Conservation (phyloP, 2,888 invertebrate species). For the Stramonita haemastoma region DNA sequence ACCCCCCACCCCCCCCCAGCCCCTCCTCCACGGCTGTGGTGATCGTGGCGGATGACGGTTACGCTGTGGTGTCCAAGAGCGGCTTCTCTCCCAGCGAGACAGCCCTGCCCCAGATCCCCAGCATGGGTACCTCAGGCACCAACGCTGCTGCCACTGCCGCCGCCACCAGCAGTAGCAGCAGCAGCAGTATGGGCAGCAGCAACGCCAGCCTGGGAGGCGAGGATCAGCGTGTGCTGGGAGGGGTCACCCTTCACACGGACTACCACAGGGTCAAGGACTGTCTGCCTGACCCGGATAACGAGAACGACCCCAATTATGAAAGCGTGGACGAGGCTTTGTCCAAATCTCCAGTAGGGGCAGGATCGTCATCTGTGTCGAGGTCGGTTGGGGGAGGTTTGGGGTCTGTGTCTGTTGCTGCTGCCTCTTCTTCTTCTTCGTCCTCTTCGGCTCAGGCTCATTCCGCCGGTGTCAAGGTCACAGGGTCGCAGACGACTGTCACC, state of each 20-base stretch:
- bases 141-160: no score
- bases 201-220: conserved; percentile 23
- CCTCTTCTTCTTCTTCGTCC: background rate
- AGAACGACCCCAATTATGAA: conserved; percentile 71
- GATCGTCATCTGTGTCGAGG: background rate
- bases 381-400: background rate
- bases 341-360: conserved; percentile 49
- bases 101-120: conserved; percentile 29
- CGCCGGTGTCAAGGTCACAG: background rate
- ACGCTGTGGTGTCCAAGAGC: conserved; percentile 43
- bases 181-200: conserved; percentile 6
- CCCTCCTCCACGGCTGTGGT: background rate
- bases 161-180: no score
- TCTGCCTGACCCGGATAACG: conserved; percentile 51
- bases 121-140: background rate
- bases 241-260: conserved; percentile 57
- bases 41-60: conserved; percentile 33
- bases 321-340: conserved; percentile 69
- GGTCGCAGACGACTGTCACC: background rate
- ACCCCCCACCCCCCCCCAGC: conserved; percentile 19
- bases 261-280: conserved; percentile 62
- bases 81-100: conserved; percentile 47
- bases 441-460: background rate
- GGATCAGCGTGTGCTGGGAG: conserved; percentile 7
- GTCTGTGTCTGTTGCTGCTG: background rate